A percentile compares a stretch with the other conserved stretches of the same genome.
Evolutionary conservation across 2,113 vertebrate genomes (phyloP).

Genomic region (Puma concolor): DNA sequence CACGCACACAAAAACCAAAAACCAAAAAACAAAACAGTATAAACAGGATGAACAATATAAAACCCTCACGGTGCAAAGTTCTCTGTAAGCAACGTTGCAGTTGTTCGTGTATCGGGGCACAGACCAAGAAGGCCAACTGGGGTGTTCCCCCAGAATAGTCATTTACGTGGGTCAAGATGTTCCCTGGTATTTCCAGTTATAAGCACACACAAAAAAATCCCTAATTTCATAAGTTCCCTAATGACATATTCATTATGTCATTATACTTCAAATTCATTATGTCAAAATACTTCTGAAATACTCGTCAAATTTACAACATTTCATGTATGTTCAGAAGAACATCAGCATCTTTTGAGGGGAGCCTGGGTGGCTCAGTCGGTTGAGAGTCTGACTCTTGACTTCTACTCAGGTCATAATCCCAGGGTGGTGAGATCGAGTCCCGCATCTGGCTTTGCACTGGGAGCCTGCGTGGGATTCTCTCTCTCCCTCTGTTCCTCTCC

Average conservation of each 20-base stretch:
- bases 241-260: background rate
- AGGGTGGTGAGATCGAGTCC: no score
- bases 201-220: background rate
- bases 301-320: background rate
- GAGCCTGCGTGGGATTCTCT: no score
- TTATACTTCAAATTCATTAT: no score
- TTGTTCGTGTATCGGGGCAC: no score
- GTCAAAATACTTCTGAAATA: background rate
- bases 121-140: background rate
- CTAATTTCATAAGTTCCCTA: background rate
- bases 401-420: no score
- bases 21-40: no score
- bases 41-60: background rate
- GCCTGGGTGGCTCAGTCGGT: no score
- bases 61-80: fast-evolving
- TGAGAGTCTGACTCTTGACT: no score
- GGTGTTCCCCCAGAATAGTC: fast-evolving
- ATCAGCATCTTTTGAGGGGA: background rate
- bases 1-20: no score
- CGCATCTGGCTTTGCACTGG: no score
- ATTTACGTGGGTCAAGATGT: background rate
- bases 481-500: no score
- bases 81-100: fast-evolving
- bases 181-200: no score
- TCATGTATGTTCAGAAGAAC: background rate